Percentiles rank a stretch among this genome's conserved stretches.
phyloP scores from a whole-genome alignment of 37 sponge, comb jelly and placozoan species.

The Haliclona indistincta region DNA sequence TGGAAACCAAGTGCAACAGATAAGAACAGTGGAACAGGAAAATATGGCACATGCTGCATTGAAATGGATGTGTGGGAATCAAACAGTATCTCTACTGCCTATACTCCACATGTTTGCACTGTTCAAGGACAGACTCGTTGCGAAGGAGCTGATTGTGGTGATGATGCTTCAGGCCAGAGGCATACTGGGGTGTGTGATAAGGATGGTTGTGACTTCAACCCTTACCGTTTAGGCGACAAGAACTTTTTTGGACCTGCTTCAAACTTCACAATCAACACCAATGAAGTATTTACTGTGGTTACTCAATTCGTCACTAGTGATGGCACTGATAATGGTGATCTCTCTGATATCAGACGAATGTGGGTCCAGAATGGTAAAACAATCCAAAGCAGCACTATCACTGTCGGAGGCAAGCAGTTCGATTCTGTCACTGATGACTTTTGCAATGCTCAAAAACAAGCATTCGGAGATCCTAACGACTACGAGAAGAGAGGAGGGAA shows the following conservation, averaged over 20 bases:
- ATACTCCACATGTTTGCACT: constrained; percentile 37
- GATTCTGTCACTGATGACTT: constrained; percentile 36
- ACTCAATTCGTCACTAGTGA: constrained; percentile 41
- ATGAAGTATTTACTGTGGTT: constrained; percentile 33
- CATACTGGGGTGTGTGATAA: constrained; percentile 38
- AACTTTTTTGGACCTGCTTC: constrained; percentile 28
- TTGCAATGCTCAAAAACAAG: constrained; percentile 38
- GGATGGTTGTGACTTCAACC: constrained; percentile 53
- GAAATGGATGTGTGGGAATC: constrained; percentile 43
- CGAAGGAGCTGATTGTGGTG: constrained; percentile 28
- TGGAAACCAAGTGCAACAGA: constrained; percentile 18
- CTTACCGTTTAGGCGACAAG: constrained; percentile 44
- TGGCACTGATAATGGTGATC: constrained; percentile 39
- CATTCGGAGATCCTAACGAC: constrained; percentile 28
- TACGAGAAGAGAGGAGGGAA: constrained; percentile 34
- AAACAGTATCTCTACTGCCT: constrained; percentile 39
- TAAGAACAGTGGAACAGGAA: constrained; percentile 21
- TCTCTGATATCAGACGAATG: constrained; percentile 19
- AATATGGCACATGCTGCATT: constrained; percentile 42
- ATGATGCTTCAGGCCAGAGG: constrained; percentile 11
- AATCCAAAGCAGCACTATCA: constrained; percentile 26
- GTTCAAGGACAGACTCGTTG: constrained; percentile 34
- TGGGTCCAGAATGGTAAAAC: constrained; percentile 46
- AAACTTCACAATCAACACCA: constrained; percentile 36
- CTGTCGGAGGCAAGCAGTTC: constrained; percentile 7